Conservation (phyloP, 1,140 invertebrate genomes). For the Metopolophium dirhodum region DNA sequence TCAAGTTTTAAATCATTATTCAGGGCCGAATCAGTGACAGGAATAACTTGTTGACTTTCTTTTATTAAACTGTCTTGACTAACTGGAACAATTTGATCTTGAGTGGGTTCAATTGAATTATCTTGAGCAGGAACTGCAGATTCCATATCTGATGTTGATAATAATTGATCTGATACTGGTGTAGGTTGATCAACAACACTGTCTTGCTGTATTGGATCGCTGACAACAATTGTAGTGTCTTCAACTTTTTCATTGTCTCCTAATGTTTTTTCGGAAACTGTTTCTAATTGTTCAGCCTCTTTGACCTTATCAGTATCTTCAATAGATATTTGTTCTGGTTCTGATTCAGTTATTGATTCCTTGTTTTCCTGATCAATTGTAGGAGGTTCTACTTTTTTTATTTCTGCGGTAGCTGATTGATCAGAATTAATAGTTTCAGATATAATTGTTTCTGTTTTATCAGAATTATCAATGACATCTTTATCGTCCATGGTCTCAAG, state of each 20-base stretch:
- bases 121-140: slow-evolving; percentile 10
- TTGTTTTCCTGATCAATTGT: neutral
- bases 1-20: slow-evolving; percentile 47
- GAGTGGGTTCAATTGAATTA: slow-evolving; percentile 27
- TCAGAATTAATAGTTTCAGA: neutral
- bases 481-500: slow-evolving; percentile 24
- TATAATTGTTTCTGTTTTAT: neutral
- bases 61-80: slow-evolving; percentile 14
- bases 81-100: slow-evolving; percentile 40
- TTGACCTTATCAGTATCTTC: neutral
- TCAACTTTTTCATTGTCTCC: slow-evolving; percentile 19
- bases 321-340: neutral
- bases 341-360: neutral
- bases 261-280: neutral
- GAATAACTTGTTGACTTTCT: slow-evolving; percentile 26
- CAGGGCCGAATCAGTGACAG: neutral
- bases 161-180: neutral
- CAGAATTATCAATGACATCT: slow-evolving; percentile 20
- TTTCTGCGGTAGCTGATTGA: neutral
- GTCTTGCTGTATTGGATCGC: neutral
- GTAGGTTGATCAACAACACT: neutral
- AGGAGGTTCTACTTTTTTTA: neutral
- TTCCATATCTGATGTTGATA: neutral
- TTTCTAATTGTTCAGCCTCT: neutral
- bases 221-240: neutral